Percentiles rank a stretch among this genome's conserved stretches.
Conservation (phyloP, 2,888 invertebrate genomes). For the Drosophila subquinaria region DNA sequence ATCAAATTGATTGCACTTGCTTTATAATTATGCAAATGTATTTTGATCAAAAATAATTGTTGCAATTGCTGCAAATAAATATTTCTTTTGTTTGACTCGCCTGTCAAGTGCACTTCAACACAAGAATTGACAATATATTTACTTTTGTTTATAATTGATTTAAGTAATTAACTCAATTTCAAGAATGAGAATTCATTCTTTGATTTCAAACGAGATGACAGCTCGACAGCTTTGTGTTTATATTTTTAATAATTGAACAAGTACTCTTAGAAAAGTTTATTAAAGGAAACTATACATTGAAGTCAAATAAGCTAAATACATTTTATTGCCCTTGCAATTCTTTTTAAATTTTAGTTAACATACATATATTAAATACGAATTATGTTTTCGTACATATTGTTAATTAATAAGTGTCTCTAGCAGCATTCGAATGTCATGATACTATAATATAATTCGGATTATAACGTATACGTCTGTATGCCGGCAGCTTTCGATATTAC, state of each 20-base stretch:
- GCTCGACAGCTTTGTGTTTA: too few species aligned
- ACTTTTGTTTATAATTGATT: neutral
- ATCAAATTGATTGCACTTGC: constrained; percentile 7
- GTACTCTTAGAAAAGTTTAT: neutral
- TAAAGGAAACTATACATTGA: neutral
- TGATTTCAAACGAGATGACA: neutral
- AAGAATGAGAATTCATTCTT: neutral
- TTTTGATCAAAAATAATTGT: constrained; percentile 12
- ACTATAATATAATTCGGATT: constrained; percentile 39
- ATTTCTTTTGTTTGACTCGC: neutral
- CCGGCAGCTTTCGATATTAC: constrained; percentile 25
- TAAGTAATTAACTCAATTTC: neutral
- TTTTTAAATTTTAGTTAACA: neutral
- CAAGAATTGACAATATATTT: neutral
- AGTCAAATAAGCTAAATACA: neutral
- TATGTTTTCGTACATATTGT: constrained; percentile 13
- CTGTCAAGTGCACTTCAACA: neutral
- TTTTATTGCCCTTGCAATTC: neutral
- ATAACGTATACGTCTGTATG: constrained; percentile 16
- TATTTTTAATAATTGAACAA: neutral
- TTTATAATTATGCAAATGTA: constrained; percentile 7
- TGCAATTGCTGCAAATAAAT: neutral
- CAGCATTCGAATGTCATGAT: constrained; percentile 32
- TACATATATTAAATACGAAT: constrained; percentile 6
- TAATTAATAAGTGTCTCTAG: constrained; percentile 46